phyloP scores from a whole-genome alignment of 2,113 vertebrate species.

The Gnathonemus longibarbis region DNA sequence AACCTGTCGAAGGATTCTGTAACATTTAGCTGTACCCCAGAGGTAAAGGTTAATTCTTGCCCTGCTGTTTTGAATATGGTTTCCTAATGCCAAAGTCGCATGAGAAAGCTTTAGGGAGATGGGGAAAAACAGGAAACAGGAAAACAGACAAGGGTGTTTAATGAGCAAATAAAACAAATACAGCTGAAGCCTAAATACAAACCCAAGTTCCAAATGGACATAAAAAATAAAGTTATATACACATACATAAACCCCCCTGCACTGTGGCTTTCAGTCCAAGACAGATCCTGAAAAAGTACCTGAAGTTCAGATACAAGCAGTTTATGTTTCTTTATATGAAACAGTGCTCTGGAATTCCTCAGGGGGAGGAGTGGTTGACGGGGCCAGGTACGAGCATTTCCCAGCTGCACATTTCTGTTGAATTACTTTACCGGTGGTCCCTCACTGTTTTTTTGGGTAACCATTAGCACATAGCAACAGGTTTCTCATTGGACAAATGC shows the following conservation, averaged over 20 bases:
- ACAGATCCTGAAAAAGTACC: background rate
- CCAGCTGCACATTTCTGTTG: background rate
- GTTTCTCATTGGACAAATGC: background rate
- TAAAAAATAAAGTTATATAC: background rate
- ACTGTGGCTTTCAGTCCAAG: background rate
- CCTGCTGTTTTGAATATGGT: background rate
- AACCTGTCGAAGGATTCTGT: background rate
- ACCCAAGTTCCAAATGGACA: background rate
- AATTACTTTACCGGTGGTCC: background rate
- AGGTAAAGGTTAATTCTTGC: background rate
- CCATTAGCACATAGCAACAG: background rate
- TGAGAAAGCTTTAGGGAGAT: background rate
- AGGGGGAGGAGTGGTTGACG: background rate
- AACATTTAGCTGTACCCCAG: background rate
- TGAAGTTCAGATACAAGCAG: background rate
- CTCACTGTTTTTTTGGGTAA: background rate
- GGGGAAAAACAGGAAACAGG: background rate
- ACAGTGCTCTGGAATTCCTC: background rate
- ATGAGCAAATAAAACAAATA: conserved; percentile 12
- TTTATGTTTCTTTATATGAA: background rate
- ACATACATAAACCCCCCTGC: background rate
- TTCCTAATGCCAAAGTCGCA: background rate
- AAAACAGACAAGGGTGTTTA: conserved; percentile 17
- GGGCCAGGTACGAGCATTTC: background rate
- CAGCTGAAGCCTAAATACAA: background rate